Evolutionary conservation across 1,140 invertebrate genomes (phyloP).

Genomic region (Coptotermes formosanus): DNA sequence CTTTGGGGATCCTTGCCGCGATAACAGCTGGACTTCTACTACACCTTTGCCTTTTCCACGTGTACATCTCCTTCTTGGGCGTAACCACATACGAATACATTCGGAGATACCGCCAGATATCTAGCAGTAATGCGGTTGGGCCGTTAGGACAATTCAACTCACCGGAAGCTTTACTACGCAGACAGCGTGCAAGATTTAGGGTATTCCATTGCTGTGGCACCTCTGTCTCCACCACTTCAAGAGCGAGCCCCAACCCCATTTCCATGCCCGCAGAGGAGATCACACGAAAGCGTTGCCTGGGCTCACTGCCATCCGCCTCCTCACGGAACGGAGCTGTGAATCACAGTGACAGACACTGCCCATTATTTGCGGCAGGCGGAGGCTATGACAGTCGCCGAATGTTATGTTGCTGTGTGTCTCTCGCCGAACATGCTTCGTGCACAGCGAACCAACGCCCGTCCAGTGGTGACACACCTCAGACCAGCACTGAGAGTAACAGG

Average conservation of each 20-base stretch:
- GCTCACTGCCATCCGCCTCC: not conserved
- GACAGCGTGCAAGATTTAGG: not conserved
- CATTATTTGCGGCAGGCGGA: not conserved
- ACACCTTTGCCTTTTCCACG: slow-evolving; percentile 87
- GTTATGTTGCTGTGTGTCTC: not conserved
- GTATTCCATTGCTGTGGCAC: not conserved
- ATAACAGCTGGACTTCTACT: slow-evolving; percentile 75
- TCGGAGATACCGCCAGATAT: slow-evolving; percentile 43
- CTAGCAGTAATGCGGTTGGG: not conserved
- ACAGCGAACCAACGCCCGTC: not conserved
- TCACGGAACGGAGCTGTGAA: not conserved
- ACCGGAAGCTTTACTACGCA: not conserved
- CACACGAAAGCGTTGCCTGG: not conserved
- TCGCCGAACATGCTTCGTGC: not conserved
- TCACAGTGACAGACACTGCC: not conserved
- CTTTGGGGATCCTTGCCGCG: slow-evolving; percentile 67
- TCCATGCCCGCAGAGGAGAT: not conserved
- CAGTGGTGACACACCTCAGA: not conserved
- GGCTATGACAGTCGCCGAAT: not conserved
- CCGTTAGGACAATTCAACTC: not conserved
- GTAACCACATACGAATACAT: slow-evolving; percentile 91
- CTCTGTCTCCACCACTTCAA: not conserved
- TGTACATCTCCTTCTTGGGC: slow-evolving; percentile 80
- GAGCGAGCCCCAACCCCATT: not conserved
- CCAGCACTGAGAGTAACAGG: not conserved